Evolutionary conservation across 2,113 vertebrate genomes (phyloP), one percentile per base, ranked within the genome.

Genomic region (Sylvietta virens): DNA sequence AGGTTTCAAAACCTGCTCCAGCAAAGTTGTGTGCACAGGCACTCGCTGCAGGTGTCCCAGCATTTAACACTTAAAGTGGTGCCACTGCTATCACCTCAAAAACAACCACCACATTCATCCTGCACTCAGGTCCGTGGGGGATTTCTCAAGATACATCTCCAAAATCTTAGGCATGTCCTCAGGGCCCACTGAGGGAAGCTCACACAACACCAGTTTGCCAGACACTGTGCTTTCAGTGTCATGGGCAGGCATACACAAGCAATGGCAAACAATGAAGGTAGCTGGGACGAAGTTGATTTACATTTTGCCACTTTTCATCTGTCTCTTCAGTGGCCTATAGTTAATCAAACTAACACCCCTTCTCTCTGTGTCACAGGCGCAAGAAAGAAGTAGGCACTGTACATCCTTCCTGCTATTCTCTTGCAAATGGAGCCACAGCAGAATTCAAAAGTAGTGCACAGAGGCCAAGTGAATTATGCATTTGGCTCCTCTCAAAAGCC

Each of bases 401-500:
- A 94, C 93, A 93, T 90, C 88, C 86, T 96, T 90, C 72, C 93
- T 15, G 12, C 95, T 91, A 95, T 97, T 97, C 97, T 97, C 81
- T 96, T 97, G 96, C 95, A 97, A 97, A 97, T 96, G 65, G 92
- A 96, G 90, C 74, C 88, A 44, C 82, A 66, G 88, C 90, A 97
- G 94, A 96, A 97, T 94, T 94, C 81, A 95, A 96, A 96, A 96
- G 94, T 94, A 78, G 93, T 5, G 28, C 80, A 93, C 85, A 95
- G 91, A 94, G 94, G 50, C 92, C 1, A 31, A 96, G 92, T 86
- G 83, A 96, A 97, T 96, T 96, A 95, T 95, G 94, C 97, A 96
- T 96, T 93, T 97, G 94, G 96, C 97, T 97, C 67, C 23, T 84
- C 86, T 97, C 90, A 96, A 97, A 96, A 96, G 94, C 88, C 84